Conservation (phyloP, 2,113 vertebrate genomes). For the Oncorhynchus kisutch region DNA sequence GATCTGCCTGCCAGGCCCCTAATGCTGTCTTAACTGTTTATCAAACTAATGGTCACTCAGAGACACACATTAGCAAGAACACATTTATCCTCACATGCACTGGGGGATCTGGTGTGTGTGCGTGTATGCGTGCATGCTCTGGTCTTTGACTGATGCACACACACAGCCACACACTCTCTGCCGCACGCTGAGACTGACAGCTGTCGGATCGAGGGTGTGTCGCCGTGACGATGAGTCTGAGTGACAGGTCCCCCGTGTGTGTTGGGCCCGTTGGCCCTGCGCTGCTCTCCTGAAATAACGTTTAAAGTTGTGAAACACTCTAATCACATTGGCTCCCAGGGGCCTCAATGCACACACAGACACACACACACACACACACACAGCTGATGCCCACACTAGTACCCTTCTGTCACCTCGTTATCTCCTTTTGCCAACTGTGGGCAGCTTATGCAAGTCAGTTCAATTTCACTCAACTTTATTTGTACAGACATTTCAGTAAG, state of each 20-base stretch:
- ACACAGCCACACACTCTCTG: neutral
- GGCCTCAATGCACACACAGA: conserved; percentile 18
- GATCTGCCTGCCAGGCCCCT: conserved; percentile 77
- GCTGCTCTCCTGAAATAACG: conserved; percentile 33
- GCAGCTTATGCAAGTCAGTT: conserved; percentile 2
- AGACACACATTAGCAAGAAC: conserved; percentile 68
- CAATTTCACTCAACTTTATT: neutral
- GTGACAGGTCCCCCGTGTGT: conserved; percentile 37
- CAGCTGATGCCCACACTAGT: conserved; percentile 13
- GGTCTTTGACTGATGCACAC: conserved; percentile 14
- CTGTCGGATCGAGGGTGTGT: conserved; percentile 36
- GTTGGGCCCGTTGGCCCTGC: conserved; percentile 16
- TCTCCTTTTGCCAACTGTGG: neutral
- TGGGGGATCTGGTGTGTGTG: conserved; percentile 1
- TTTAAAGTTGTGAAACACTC: conserved; percentile 64
- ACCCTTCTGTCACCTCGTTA: neutral
- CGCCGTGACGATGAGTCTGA: conserved; percentile 45
- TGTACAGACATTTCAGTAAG: neutral
- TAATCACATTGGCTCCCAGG: conserved; percentile 26
- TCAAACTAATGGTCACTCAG: conserved; percentile 76
- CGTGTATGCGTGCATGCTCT: conserved; percentile 1
- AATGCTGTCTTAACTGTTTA: conserved; percentile 80
- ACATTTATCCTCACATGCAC: conserved; percentile 15
- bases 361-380: conserved; percentile 20
- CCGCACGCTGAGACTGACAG: conserved; percentile 42